These are phyloP conservation scores for Vespertilio murinus DNA, from an alignment of 2,797 vertebrate genomes.

Conservation along the genomic window DNA sequence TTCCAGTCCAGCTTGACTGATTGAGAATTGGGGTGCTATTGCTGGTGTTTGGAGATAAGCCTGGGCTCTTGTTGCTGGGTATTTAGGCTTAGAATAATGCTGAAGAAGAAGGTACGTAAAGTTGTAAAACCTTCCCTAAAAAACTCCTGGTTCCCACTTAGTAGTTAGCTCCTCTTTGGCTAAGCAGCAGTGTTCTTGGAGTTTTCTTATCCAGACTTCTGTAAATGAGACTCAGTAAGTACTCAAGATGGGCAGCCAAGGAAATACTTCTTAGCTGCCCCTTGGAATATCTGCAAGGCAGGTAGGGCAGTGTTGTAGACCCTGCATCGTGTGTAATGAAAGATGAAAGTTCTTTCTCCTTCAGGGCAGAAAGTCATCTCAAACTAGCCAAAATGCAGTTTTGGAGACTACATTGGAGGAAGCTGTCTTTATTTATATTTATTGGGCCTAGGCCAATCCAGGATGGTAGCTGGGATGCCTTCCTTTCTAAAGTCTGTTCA, in stretches of 20 bases:
- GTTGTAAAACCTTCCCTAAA: background rate
- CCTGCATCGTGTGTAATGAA: constrained; percentile 22
- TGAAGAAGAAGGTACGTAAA: constrained; percentile 23
- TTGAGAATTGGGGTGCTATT: constrained; percentile 61
- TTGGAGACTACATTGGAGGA: constrained; percentile 45
- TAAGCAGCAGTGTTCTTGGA: constrained; percentile 37
- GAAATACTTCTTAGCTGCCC: constrained; percentile 13
- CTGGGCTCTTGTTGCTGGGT: constrained; percentile 33
- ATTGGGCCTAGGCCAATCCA: constrained; percentile 54
- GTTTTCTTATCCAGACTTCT: constrained; percentile 44
- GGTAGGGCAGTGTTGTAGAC: constrained; percentile 44
- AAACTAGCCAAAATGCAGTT: constrained; percentile 68
- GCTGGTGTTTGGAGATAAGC: constrained; percentile 12
- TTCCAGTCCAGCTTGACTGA: constrained; percentile 9
- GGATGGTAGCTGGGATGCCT: constrained; percentile 70
- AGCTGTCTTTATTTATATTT: constrained; percentile 72
- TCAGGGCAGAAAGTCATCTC: constrained; percentile 63
- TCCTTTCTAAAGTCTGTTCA: constrained; percentile 72
- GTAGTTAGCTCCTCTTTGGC: constrained; percentile 29
- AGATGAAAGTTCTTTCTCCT: constrained; percentile 46
- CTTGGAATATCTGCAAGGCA: background rate
- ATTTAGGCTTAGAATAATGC: constrained; percentile 17
- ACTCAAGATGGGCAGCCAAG: constrained; percentile 23
- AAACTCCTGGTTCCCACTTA: constrained; percentile 43
- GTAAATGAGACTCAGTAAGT: constrained; percentile 41